Base-by-base conservation (phyloP, 2,888 invertebrate species). In the Drosophila gaucha region DNA sequence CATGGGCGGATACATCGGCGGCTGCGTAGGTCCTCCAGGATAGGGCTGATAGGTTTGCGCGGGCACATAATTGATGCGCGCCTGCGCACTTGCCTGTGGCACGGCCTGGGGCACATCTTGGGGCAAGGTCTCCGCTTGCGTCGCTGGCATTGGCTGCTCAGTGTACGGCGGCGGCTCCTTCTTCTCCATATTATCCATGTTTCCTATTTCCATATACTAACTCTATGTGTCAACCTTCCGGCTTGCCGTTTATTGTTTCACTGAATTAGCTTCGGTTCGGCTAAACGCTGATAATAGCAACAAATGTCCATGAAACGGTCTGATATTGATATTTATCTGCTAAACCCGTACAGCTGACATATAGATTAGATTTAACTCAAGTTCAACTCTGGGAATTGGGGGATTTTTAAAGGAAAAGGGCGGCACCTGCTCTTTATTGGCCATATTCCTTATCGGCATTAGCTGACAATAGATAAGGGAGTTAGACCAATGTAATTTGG, bases 21-120 rank as follows among this genome's bases (percentile, higher is more conserved):
- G 76, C 10, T 76, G 72, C 2, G 58, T 58, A 2, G 66, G 66
- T 26, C 55, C 76, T 0, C 14, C 31, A 16, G 76, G 72, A 72
- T 71, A 65, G 3, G 31, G 31, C n/a, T 66, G 73, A 54, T 66
- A 72, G 2, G 33, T 58, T 6, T 76, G 72, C 2, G 56, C 69
- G 0, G 64, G 38, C 33, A 30, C n/a, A 26, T 6, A 6, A 0
- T 12, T n/a, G 6, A 64, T 14, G 12, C 20, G 35, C 1, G 63
- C 50, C 6, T 33, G 58, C 9, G 26, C 8, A 8, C 30, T 12
- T n/a, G 30, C 6, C 30, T 18, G 18, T 12, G 14, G 6, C 2
- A 5, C 10, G 6, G 4, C 6, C 38, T 28, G 38, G 2, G 26
- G n/a, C 22, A 26, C 2, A 10, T 3, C 8, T 3, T 6, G 1